Evolutionary conservation across 2,888 invertebrate genomes (phyloP).

Genomic region (Nomada fucata): DNA sequence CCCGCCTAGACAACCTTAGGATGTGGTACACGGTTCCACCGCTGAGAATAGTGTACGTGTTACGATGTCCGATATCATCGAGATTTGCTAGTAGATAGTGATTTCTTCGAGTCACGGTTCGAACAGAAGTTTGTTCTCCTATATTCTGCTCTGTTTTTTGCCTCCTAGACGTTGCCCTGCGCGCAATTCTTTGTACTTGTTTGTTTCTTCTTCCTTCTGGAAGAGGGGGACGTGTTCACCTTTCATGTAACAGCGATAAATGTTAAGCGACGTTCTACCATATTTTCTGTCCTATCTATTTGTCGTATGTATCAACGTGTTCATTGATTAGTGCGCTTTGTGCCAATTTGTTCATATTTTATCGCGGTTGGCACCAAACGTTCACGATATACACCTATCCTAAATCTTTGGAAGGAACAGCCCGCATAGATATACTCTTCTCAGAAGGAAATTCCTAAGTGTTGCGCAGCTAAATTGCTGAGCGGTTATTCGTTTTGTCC

Average conservation of each 20-base stretch:
- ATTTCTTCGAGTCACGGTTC: background rate
- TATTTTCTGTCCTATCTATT: background rate
- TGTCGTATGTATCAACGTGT: background rate
- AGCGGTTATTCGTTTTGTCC: too few relatives aligned
- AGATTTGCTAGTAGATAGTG: slow-evolving; percentile 31
- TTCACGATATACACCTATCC: background rate
- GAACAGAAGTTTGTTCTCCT: slow-evolving; percentile 6
- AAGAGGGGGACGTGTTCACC: background rate
- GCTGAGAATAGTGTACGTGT: slow-evolving; percentile 30
- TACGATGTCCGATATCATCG: slow-evolving; percentile 40
- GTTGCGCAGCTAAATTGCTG: background rate
- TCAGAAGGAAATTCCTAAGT: background rate
- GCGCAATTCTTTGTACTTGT: background rate
- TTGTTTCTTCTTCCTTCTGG: background rate
- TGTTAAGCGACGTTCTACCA: background rate
- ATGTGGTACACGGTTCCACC: slow-evolving; percentile 29
- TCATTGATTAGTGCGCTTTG: background rate
- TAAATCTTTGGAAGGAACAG: background rate
- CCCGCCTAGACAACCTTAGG: slow-evolving; percentile 73
- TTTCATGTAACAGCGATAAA: background rate
- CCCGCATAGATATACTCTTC: too few relatives aligned
- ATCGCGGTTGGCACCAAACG: background rate
- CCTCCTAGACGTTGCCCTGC: background rate
- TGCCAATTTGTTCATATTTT: slow-evolving; percentile 10
- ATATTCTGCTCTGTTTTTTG: slow-evolving; percentile 24